Percentiles rank a stretch among this genome's conserved stretches.
phyloP scores from a whole-genome alignment of 2,888 invertebrate species.

The Parapristionchus giblindavisi region DNA sequence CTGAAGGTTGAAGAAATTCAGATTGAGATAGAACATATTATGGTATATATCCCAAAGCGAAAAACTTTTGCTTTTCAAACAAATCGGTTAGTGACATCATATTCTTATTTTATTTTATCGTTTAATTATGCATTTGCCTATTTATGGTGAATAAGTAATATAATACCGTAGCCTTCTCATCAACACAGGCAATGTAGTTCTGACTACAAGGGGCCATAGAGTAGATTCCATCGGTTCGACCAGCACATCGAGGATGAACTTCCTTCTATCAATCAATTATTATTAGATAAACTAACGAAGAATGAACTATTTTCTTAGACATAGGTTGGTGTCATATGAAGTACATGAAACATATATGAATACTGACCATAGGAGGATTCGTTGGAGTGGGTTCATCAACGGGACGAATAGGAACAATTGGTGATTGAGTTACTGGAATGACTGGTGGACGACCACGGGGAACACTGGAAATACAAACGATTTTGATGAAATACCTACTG shows the following conservation, averaged over 20 bases:
- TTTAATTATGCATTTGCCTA: neutral
- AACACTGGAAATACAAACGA: neutral
- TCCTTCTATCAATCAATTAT: too few relatives aligned
- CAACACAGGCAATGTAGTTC: constrained; percentile 38
- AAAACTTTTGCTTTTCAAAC: too few relatives aligned
- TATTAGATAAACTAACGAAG: neutral
- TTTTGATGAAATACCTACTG: neutral
- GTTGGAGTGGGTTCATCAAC: constrained; percentile 3
- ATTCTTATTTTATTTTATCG: neutral
- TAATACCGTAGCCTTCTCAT: constrained; percentile 34
- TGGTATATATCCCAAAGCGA: too few relatives aligned
- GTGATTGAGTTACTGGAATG: neutral
- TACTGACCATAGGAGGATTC: neutral
- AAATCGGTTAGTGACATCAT: too few relatives aligned
- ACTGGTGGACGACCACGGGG: neutral
- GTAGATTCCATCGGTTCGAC: constrained; percentile 33
- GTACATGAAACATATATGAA: too few relatives aligned
- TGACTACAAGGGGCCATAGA: constrained; percentile 27
- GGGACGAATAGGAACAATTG: constrained; percentile 15
- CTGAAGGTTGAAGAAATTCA: neutral
- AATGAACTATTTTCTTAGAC: neutral
- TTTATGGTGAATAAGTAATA: neutral
- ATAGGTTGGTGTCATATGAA: neutral
- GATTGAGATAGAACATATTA: too few relatives aligned
- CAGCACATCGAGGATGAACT: constrained; percentile 34